phyloP scores from a whole-genome alignment of 2,797 vertebrate species.

The Eurystomus glaucurus region DNA sequence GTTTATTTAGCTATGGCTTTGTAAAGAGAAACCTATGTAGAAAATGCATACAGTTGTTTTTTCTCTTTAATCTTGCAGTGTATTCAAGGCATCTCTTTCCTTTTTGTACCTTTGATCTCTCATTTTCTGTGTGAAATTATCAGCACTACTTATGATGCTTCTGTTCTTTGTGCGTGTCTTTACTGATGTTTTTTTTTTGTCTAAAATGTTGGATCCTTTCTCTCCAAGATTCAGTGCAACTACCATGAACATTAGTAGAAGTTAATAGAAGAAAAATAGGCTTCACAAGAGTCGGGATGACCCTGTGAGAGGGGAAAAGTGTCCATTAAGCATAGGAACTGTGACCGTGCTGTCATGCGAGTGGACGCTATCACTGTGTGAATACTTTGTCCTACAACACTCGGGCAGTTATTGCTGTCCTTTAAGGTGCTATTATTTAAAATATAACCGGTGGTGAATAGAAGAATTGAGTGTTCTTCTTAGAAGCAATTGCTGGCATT shows the following conservation, averaged over 20 bases:
- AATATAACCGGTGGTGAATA: conserved; percentile 1
- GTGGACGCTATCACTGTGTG: background rate
- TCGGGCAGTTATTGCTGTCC: conserved; percentile 29
- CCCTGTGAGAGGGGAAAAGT: background rate
- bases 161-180: conserved; percentile 9
- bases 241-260: background rate
- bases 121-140: conserved; percentile 29
- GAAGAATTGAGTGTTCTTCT: conserved; percentile 41
- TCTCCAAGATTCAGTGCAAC: background rate
- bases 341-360: background rate
- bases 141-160: background rate
- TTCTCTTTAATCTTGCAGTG: background rate
- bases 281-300: background rate
- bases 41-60: background rate
- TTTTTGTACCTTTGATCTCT: conserved; percentile 12
- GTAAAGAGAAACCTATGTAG: background rate
- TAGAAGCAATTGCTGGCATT: conserved; percentile 62
- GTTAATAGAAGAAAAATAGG: conserved; percentile 8
- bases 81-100: background rate
- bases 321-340: conserved; percentile 10
- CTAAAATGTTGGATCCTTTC: background rate
- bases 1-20: background rate
- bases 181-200: conserved; percentile 3
- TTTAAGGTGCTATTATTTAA: conserved; percentile 65
- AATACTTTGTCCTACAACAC: conserved; percentile 30